Evolutionary conservation across 2,888 invertebrate species (phyloP), one percentile per base, ranked within the genome.

Genomic region (Eupithecia tripunctaria): DNA sequence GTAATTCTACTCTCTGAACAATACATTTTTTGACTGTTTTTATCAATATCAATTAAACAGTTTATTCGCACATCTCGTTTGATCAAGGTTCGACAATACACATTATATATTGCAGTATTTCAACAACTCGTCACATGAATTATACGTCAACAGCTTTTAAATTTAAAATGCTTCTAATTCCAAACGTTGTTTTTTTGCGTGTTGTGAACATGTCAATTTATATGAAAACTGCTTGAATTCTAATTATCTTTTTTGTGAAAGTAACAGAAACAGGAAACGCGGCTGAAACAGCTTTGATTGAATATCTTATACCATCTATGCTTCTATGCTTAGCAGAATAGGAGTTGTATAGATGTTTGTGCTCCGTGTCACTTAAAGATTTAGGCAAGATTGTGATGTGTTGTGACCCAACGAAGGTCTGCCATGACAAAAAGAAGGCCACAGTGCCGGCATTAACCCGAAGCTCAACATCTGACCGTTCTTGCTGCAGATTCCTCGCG

Each of bases 401-500:
- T n/a, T n/a, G n/a, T 56, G 56, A 25, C 14, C 56, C 10, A 56
- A 51, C n/a, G 51, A 51, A 12, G 12, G 56, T 51, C 12, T 51
- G 12, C 0, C 10, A 51, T 25, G 56, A 25, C 25, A 56, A 25
- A 51, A 56, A 25, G n/a, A 56, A 25, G 21, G n/a, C 25, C 56
- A 25, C 14, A 14, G 25, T 25, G 25, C 56, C 25, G n/a, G 12
- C 14, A 56, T 56, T 56, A 60, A 29, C 29, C 15, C 4, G 29
- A 29, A 47, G 51, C 63, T 56, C 70, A 75, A 74, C 72, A 79
- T 72, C 67, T 38, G 56, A 68, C 47, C 74, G 43, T 88, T 89
- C 84, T 90, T 80, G 84, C 89, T 86, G 76, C 91, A 94, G 94
- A 91, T 94, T 85, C 84, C 86, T 93, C 80, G 91, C 89, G 15